Base-by-base conservation (phyloP, 2,113 vertebrate genomes). In the Uria lomvia region DNA sequence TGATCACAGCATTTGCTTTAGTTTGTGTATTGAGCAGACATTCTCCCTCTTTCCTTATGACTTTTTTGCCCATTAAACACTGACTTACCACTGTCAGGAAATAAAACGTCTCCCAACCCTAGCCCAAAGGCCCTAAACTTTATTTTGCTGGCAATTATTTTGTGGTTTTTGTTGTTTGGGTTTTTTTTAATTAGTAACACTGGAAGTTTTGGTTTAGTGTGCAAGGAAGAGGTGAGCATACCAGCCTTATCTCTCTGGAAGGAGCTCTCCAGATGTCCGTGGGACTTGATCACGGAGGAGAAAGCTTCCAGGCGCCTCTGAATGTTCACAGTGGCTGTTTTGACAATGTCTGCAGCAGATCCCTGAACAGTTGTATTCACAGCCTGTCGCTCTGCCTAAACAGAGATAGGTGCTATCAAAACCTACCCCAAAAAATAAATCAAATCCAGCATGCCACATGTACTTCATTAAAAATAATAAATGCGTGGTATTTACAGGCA, bases 341-440 rank as follows among this genome's bases (percentile, higher is more conserved):
- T 99, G 38, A 99, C 99, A 38, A 99, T 98, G 96, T 99, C 99
- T 20, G 99, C 99, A 1, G 99, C 99, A 14, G 99, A 99, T 45
- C 99, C 99, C 96, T 99, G 99, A 19, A 99, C 99, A 9, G 98
- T 98, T 15, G 99, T 99, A 94, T 99, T 99, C 91, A 99, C 99
- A 11, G 99, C 99, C 97, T 99, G 99, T 23, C 99, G 98, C 94
- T 99, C 99, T 38, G 99, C 99, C 99, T 99, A 93, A 68, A 86
- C 23, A 90, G 75, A 80, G 74, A 94, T 0, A 86, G 9, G 4
- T 62, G n/a, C 17, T 59, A 58, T 83, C 74, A 96, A 78, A 93
- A 92, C 15, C 32, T 43, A 78, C 8, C 19, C 30, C 6, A n/a
- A 47, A 67, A 75, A 73, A 24, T 3, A 63, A 60, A 53, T 36